These are phyloP conservation scores for Abscondita cerata DNA, from an alignment of 2,888 invertebrate genomes.

Conservation along the genomic window DNA sequence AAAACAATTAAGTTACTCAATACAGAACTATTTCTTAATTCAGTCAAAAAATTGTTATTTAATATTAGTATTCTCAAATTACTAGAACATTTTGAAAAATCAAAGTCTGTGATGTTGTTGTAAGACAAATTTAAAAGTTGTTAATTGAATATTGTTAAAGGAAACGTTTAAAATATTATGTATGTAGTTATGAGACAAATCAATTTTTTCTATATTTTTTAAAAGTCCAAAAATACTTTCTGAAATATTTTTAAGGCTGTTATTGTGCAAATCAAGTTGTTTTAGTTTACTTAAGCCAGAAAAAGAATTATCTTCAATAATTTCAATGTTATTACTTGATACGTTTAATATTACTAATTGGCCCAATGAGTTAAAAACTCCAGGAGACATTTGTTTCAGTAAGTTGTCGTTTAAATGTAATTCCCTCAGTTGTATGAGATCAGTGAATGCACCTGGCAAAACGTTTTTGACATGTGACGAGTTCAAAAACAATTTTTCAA, in stretches of 20 bases:
- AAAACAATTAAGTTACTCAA: background rate
- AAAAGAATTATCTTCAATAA: background rate
- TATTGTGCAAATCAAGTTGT: background rate
- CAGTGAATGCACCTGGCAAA: conserved; percentile 2
- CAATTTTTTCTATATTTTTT: background rate
- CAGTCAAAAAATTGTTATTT: background rate
- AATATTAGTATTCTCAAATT: background rate
- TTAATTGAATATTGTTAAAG: background rate
- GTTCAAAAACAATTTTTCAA: background rate
- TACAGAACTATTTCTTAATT: background rate
- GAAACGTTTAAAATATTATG: background rate
- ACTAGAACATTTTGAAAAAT: background rate
- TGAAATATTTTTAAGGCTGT: background rate
- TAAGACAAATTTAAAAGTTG: background rate
- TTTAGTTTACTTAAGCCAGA: background rate
- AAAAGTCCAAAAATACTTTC: background rate
- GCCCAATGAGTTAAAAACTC: background rate
- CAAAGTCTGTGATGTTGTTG: background rate
- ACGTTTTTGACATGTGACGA: background rate
- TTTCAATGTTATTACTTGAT: background rate
- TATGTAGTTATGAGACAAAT: background rate
- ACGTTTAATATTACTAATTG: background rate
- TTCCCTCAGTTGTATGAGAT: background rate
- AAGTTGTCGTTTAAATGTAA: background rate
- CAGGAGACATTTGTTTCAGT: background rate